Evolutionary conservation across 2,797 vertebrate species (phyloP).

Genomic region (Malurus splendens): DNA sequence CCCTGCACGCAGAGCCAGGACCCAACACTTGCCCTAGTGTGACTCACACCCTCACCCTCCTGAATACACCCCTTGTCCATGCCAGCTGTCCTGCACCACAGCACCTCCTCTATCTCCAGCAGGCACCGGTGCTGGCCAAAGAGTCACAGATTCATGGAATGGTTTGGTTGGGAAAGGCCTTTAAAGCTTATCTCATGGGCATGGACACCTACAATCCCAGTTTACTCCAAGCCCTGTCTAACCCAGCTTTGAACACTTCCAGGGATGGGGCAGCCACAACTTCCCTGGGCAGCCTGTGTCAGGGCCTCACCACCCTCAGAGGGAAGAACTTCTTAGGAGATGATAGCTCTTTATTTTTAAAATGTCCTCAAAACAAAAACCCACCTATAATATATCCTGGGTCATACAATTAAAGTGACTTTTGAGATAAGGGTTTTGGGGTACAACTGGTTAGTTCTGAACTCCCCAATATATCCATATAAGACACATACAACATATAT

Average conservation of each 20-base stretch:
- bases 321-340: neutral
- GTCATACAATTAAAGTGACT: neutral
- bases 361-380: neutral
- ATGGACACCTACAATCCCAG: neutral
- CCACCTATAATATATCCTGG: neutral
- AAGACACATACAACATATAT: neutral
- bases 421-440: neutral
- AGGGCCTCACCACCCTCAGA: neutral
- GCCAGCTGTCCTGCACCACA: neutral
- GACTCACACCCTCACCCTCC: neutral
- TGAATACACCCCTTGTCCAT: neutral
- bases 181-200: neutral
- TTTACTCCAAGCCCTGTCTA: neutral
- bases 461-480: neutral
- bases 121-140: neutral
- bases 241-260: neutral
- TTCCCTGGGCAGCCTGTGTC: neutral
- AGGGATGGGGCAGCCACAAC: neutral
- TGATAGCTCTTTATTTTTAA: neutral
- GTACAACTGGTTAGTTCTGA: neutral
- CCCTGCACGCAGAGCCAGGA: neutral
- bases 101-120: neutral
- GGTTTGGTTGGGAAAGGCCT: neutral
- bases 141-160: neutral
- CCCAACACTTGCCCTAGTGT: neutral